A percentile compares a stretch with the other conserved stretches of the same genome.
Evolutionary conservation across 2,113 vertebrate species (phyloP).

Genomic region (Apteryx owenii): DNA sequence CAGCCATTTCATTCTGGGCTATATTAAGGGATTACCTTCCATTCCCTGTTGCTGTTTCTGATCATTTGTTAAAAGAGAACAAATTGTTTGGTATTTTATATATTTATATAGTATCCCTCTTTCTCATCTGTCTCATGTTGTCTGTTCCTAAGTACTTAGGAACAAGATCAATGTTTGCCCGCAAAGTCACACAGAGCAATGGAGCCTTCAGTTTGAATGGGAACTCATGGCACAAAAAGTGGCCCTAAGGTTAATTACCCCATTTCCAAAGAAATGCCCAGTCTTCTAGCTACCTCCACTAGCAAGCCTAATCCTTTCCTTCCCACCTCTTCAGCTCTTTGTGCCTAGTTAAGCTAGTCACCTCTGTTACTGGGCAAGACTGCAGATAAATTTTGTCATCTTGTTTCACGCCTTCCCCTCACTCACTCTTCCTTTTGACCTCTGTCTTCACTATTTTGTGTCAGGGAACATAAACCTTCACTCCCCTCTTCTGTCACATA

Average conservation of each 20-base stretch:
- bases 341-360: not conserved
- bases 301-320: not conserved
- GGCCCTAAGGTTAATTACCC: not conserved
- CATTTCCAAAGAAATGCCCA: not conserved
- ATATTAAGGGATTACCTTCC: not conserved
- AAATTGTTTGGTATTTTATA: not conserved
- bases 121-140: not conserved
- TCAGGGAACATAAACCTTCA: not conserved
- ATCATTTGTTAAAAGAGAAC: not conserved
- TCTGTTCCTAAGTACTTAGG: not conserved
- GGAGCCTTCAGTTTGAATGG: not conserved
- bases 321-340: not conserved
- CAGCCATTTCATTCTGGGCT: not conserved
- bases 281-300: not conserved
- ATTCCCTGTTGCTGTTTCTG: not conserved
- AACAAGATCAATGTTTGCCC: not conserved
- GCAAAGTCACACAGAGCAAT: not conserved
- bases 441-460: not conserved
- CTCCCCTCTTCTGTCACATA: not conserved
- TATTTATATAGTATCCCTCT: not conserved
- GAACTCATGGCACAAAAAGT: not conserved
- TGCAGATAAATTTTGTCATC: not conserved
- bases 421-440: not conserved
- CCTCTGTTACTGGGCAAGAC: not conserved
- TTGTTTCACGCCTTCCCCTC: not conserved